Percentiles rank a stretch among this genome's conserved stretches.
Conservation (phyloP, 2,113 vertebrate genomes). For the Motacilla alba region DNA sequence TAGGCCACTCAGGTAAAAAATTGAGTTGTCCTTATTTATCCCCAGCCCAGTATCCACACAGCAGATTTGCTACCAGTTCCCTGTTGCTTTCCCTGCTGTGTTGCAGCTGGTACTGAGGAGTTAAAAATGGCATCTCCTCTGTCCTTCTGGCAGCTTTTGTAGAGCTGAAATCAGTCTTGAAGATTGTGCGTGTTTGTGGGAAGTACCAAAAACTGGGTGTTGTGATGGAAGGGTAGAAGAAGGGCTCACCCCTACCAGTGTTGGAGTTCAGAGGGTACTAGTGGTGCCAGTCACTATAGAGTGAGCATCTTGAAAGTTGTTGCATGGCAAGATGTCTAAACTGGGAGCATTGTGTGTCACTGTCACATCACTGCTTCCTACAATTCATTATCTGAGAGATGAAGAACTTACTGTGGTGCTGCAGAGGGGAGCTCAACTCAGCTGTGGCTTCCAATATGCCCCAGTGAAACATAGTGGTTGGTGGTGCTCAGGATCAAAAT, state of each 20-base stretch:
- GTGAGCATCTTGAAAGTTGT: not conserved
- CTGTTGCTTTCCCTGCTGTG: conserved; percentile 35
- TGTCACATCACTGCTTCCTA: not conserved
- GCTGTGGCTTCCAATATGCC: fast-evolving
- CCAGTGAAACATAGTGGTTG: not conserved
- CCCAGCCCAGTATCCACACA: not conserved
- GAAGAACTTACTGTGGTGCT: not conserved
- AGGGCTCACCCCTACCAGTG: not conserved
- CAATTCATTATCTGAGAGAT: not conserved
- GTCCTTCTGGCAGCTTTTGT: not conserved
- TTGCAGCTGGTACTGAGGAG: conserved; percentile 38
- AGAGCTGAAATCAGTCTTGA: not conserved
- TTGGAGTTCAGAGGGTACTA: not conserved
- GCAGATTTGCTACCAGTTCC: conserved; percentile 36
- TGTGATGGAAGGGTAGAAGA: not conserved
- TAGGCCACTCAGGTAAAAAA: not conserved
- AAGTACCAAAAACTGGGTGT: not conserved
- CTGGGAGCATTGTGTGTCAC: not conserved
- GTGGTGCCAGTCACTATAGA: not conserved
- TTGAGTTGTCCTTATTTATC: conserved; percentile 33
- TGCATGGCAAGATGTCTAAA: not conserved
- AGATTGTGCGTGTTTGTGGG: not conserved
- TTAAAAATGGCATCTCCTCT: not conserved
- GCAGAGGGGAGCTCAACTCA: not conserved
- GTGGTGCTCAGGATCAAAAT: not conserved